Conservation (phyloP, 2,888 invertebrate species). For the Drosophila cyrtoloma region DNA sequence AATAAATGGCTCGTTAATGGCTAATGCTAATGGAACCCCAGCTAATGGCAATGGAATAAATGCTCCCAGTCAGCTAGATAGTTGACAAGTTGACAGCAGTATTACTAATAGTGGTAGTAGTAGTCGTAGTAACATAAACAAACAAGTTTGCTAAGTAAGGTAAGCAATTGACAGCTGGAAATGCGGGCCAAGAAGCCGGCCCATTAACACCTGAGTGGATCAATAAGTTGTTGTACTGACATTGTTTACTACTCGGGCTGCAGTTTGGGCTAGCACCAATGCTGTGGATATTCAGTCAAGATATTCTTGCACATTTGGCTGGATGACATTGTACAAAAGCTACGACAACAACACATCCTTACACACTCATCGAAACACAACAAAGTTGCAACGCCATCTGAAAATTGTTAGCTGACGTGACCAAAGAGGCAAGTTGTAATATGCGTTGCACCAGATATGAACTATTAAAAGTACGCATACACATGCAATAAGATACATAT, state of each 20-base stretch:
- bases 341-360: background rate
- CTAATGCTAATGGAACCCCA: conserved; percentile 11
- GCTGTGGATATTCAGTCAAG: background rate
- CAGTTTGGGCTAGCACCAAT: conserved; percentile 14
- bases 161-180: conserved; percentile 34
- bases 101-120: background rate
- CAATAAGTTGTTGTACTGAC: conserved; percentile 34
- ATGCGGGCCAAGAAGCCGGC: conserved; percentile 26
- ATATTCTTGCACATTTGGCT: background rate
- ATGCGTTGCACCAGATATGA: conserved; percentile 59
- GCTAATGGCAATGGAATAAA: conserved; percentile 33
- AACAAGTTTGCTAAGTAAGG: background rate
- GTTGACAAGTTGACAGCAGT: conserved; percentile 8
- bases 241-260: background rate
- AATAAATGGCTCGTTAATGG: conserved; percentile 43
- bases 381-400: conserved; percentile 25
- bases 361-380: conserved; percentile 12
- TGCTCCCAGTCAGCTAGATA: background rate
- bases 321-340: conserved; percentile 7
- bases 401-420: conserved; percentile 43
- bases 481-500: conserved; percentile 4
- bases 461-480: conserved; percentile 38
- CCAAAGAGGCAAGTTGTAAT: conserved; percentile 56
- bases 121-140: background rate
- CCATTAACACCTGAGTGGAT: conserved; percentile 42